Evolutionary conservation across 2,113 vertebrate genomes (phyloP), one percentile per base, ranked within the genome.

Genomic region (Callipepla californica): DNA sequence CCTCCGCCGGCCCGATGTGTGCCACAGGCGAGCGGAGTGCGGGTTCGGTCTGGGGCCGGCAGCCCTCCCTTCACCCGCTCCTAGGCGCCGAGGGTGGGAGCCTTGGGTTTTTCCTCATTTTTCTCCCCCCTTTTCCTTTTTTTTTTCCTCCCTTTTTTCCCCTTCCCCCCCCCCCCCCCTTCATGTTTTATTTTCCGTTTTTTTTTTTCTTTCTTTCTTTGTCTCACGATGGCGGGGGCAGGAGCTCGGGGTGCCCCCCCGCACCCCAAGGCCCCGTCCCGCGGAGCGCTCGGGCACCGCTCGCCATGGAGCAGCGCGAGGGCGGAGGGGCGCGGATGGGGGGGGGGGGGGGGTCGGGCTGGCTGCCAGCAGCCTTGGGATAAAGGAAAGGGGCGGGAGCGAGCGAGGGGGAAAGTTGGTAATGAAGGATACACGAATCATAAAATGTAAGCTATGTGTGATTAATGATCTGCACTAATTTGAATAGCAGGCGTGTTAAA

Each of bases 401-500:
- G 26, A 70, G 63, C 6, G 13, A 80, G 47, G 18, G 75, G 80
- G 87, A 90, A 90, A 85, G 96, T 93, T 89, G 80, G 89, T 92
- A 74, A 92, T 91, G 93, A 95, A 95, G 85, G 91, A 96, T 94
- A 92, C 93, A 65, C 73, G 74, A 95, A 96, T 92, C 94, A 95
- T 93, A 88, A 97, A 97, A 95, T 83, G 90, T 89, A 93, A 94
- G 96, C 95, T 94, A 91, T 84, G 50, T 50, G 95, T 93, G 96
- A 96, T 96, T 95, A 88, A 97, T 86, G 95, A 91, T 91, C 92
- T 65, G 96, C 95, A 51, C 90, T 96, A 69, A 95, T 96, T 94
- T 96, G 94, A 96, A 96, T 91, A 97, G 95, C 95, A 79, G 96
- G 95, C 90, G 36, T 94, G 96, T 96, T 94, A 91, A 97, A 96